Evolutionary conservation across 2,113 vertebrate species (phyloP).

Genomic region (Boulengeromyrus knoepffleri): DNA sequence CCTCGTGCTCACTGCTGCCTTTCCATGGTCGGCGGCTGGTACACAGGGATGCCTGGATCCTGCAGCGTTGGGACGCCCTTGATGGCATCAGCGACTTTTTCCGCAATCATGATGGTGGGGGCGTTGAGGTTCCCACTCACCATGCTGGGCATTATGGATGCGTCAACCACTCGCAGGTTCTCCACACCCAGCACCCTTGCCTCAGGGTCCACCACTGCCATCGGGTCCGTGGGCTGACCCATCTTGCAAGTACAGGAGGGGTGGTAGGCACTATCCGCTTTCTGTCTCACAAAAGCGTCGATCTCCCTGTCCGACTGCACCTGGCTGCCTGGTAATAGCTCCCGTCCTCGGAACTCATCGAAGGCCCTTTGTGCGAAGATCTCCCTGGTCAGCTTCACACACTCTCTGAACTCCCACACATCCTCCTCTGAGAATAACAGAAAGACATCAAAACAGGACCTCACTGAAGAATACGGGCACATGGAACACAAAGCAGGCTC

Average conservation of each 20-base stretch:
- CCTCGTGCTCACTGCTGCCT: slow-evolving; percentile 62
- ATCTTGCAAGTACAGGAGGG: slow-evolving; percentile 95
- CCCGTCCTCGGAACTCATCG: slow-evolving; percentile 73
- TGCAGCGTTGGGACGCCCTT: slow-evolving; percentile 65
- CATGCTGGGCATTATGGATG: slow-evolving; percentile 93
- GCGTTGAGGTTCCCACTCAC: slow-evolving; percentile 91
- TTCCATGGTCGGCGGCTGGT: slow-evolving; percentile 66
- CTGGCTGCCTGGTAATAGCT: slow-evolving; percentile 71
- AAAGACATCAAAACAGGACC: background rate
- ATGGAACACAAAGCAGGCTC: background rate
- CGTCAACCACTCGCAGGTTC: slow-evolving; percentile 80
- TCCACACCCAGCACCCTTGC: slow-evolving; percentile 77
- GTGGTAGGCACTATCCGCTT: slow-evolving; percentile 89
- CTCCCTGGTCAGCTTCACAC: slow-evolving; percentile 78
- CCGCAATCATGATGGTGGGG: slow-evolving; percentile 92
- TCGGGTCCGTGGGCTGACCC: slow-evolving; percentile 70
- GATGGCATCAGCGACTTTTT: slow-evolving; percentile 87
- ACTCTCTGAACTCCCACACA: slow-evolving; percentile 75
- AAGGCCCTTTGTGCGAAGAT: slow-evolving; percentile 91
- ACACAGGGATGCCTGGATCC: slow-evolving; percentile 70
- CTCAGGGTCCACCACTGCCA: slow-evolving; percentile 76
- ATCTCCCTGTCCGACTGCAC: slow-evolving; percentile 78
- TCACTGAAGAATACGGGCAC: background rate
- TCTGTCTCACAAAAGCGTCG: slow-evolving; percentile 80
- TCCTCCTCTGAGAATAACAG: slow-evolving; percentile 69